A percentile compares a stretch with the other conserved stretches of the same genome.
Conservation (phyloP, 2,888 invertebrate species). For the Sepioteuthis lessoniana region DNA sequence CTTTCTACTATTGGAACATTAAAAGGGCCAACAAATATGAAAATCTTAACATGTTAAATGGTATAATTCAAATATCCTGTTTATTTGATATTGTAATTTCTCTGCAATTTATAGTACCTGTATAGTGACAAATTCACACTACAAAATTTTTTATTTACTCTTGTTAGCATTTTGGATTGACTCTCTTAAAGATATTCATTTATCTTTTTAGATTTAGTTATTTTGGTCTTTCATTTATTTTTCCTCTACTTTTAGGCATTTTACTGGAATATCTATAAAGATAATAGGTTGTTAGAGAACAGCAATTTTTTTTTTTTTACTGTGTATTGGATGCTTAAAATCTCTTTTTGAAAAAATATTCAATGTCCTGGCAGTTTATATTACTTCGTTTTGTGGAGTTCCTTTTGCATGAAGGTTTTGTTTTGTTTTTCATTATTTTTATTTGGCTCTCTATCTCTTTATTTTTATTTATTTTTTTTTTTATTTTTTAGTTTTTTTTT, state of each 20-base stretch:
- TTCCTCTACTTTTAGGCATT: not conserved
- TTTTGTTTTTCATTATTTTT: no score
- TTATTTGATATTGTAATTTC: no score
- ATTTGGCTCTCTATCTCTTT: no score
- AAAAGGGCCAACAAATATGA: no score
- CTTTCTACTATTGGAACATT: no score
- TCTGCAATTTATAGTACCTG: no score
- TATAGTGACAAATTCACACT: no score
- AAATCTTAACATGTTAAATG: no score
- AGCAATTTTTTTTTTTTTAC: not conserved
- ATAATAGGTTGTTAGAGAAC: not conserved
- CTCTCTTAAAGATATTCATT: not conserved
- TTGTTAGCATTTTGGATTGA: not conserved
- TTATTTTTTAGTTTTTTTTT: no score
- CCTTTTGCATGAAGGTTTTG: not conserved
- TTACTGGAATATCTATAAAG: not conserved
- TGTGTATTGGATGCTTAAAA: not conserved
- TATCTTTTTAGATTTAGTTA: not conserved
- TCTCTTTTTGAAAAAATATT: not conserved
- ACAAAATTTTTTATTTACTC: no score
- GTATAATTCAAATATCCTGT: no score
- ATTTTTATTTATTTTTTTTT: no score
- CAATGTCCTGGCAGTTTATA: not conserved
- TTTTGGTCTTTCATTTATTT: not conserved
- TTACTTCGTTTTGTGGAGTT: not conserved